These are phyloP conservation scores for Hydropsyche betteni DNA, from an alignment of 2,888 invertebrate species.

Conservation along the genomic window DNA sequence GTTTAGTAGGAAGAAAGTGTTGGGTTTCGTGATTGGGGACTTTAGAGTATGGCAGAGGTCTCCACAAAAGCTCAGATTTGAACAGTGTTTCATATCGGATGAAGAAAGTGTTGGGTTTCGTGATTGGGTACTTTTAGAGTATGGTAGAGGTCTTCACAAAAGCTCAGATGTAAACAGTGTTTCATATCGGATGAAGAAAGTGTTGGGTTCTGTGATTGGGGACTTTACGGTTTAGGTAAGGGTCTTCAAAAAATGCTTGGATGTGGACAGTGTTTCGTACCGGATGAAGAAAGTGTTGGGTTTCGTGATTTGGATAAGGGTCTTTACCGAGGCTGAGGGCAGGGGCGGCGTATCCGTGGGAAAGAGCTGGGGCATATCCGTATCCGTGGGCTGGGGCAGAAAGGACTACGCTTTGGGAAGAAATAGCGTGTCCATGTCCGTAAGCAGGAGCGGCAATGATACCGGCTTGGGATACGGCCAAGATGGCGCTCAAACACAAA, in stretches of 20 bases:
- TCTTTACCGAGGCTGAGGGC: conserved; percentile 48
- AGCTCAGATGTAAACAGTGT: too few species aligned
- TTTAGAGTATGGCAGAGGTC: too few species aligned
- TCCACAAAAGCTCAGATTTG: too few species aligned
- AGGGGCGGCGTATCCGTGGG: conserved; percentile 53
- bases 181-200: background rate
- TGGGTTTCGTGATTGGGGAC: too few species aligned
- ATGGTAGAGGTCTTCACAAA: too few species aligned
- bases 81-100: too few species aligned
- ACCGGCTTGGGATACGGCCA: conserved; percentile 65
- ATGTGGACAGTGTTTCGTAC: too few species aligned
- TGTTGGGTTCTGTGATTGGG: background rate
- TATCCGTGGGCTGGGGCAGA: conserved; percentile 55
- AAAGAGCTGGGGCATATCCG: conserved; percentile 56
- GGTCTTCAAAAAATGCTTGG: too few species aligned
- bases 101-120: background rate
- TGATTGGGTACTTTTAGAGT: background rate
- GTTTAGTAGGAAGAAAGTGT: too few species aligned
- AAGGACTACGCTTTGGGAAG: conserved; percentile 62
- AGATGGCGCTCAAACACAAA: conserved; percentile 57
- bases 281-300: background rate
- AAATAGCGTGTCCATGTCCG: conserved; percentile 62
- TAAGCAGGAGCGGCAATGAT: conserved; percentile 59
- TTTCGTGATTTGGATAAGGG: background rate
- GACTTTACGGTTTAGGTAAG: background rate